Evolutionary conservation across 2,888 invertebrate genomes (phyloP), one percentile per base, ranked within the genome.

Genomic region (Cerceris rybyensis): DNA sequence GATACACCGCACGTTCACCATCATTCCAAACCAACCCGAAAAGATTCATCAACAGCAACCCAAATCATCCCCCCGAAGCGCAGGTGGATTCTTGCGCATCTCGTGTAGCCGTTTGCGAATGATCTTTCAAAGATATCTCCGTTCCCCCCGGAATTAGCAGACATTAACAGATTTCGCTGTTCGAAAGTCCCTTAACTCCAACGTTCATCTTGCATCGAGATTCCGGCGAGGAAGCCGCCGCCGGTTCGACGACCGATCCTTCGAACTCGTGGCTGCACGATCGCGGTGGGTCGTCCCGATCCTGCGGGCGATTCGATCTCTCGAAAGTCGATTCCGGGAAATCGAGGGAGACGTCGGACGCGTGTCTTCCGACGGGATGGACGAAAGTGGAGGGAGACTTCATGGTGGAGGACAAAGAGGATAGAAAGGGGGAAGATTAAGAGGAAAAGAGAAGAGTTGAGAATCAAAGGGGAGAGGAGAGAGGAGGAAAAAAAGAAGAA

Each of bases 331-430:
- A 83, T 89, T 88, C 88, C 80, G 81, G 86, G 88, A 87, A 88
- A 87, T 84, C 81, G 77, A 59, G 80, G 84, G 79, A 84, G 86
- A 86, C 87, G 87, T 83, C 82, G 81, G 86, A 85, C 89, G 88
- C 89, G 89, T 89, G 89, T 88, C 89, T 89, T 89, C 89, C 88
- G 84, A 86, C 82, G 86, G 78, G 80, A 84, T 80, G 80, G 64
- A 68, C 75, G 65, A 72, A 72, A 66, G 55, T 54, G 50, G 57
- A 64, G 57, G 46, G 28, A 28, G 4, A 1, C 28, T 28, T 28
- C 28, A 28, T 1, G 28, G 28, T 28, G 70, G 77, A 70, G 75
- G 16, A 46, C 58, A 57, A 54, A 65, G 67, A 75, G 57, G 52
- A 70, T 61, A 57, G 67, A 60, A 55, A 49, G 76, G 79, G 84